These are phyloP conservation scores for Lepidonotus clava DNA, from an alignment of 2,888 invertebrate species.

Conservation along the genomic window DNA sequence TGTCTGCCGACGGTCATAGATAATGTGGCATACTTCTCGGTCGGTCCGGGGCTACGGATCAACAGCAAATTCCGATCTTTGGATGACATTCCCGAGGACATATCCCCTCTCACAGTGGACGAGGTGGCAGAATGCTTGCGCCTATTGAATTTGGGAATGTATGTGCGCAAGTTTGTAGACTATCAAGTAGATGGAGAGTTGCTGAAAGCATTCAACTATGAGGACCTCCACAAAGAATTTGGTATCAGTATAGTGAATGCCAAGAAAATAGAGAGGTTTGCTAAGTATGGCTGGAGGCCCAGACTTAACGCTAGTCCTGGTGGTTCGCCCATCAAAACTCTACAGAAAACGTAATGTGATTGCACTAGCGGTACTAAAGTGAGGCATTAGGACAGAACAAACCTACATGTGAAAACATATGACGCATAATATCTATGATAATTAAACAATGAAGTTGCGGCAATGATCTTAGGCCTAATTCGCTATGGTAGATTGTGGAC, in stretches of 20 bases:
- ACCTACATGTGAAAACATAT: too few relatives aligned
- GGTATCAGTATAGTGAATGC: constrained; percentile 61
- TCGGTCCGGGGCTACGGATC: background rate
- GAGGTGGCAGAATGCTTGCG: constrained; percentile 62
- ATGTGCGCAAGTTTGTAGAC: constrained; percentile 57
- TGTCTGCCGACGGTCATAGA: background rate
- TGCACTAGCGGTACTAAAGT: too few relatives aligned
- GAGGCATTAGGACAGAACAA: too few relatives aligned
- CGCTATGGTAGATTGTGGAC: too few relatives aligned
- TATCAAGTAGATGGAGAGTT: constrained; percentile 61
- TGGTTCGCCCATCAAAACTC: background rate
- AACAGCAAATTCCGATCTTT: constrained; percentile 12
- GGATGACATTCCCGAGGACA: constrained; percentile 63
- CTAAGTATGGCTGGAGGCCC: constrained; percentile 64
- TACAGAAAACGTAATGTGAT: too few relatives aligned
- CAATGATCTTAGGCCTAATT: too few relatives aligned
- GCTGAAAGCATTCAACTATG: constrained; percentile 58
- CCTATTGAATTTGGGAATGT: constrained; percentile 62
- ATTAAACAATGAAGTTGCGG: too few relatives aligned
- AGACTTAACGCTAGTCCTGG: background rate
- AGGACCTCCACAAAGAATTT: constrained; percentile 59
- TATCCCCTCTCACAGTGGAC: constrained; percentile 57
- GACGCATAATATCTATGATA: too few relatives aligned
- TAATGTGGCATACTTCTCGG: constrained; percentile 12
- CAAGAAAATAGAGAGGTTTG: constrained; percentile 64